Evolutionary conservation across 2,888 invertebrate genomes (phyloP).

Genomic region (Eledone cirrhosa): DNA sequence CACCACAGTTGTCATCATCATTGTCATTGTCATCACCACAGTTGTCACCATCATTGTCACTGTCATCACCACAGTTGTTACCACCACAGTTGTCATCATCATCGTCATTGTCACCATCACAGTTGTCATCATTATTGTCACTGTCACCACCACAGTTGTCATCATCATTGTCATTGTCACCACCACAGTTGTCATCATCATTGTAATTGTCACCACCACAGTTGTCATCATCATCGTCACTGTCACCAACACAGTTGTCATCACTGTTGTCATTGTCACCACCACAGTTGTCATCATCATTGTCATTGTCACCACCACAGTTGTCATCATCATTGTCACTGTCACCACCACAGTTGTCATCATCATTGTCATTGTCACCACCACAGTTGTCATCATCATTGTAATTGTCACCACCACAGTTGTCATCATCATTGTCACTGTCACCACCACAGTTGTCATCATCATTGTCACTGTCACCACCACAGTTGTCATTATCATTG

Average conservation of each 20-base stretch:
- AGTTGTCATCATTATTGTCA: background rate
- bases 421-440: too few relatives aligned
- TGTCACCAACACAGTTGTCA: too few relatives aligned
- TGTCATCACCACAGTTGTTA: background rate
- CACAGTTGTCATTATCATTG: too few relatives aligned
- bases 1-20: background rate
- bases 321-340: background rate
- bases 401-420: too few relatives aligned
- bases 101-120: background rate
- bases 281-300: background rate
- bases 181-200: background rate
- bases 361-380: background rate
- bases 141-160: too few relatives aligned
- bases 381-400: too few relatives aligned
- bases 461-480: too few relatives aligned
- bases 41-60: too few relatives aligned
- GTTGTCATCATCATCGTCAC: background rate
- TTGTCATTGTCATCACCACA: too few relatives aligned
- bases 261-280: background rate
- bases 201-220: background rate
- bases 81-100: background rate
- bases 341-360: background rate
- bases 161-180: too few relatives aligned
- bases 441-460: too few relatives aligned
- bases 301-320: background rate